Evolutionary conservation across 2,797 vertebrate genomes (phyloP).

Genomic region (Esox masquinongy): DNA sequence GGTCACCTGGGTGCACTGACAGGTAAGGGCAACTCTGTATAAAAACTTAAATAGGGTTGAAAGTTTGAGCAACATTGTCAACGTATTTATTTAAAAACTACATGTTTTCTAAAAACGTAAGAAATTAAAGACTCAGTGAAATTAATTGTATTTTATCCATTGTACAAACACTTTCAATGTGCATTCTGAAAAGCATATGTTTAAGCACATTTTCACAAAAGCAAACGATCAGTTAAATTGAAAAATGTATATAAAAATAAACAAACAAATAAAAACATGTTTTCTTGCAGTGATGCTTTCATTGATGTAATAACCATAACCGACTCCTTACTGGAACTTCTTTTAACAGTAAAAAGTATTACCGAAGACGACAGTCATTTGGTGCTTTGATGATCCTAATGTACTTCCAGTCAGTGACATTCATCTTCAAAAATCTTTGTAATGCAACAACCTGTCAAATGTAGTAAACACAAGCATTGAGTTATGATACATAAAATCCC

Average conservation of each 20-base stretch:
- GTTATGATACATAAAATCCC: too few species aligned
- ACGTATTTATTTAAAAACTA: too few species aligned
- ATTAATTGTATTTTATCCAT: not conserved
- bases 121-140: not conserved
- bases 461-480: conserved; percentile 7
- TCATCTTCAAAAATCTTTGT: conserved; percentile 79
- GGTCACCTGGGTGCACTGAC: too few species aligned
- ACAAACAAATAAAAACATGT: not conserved
- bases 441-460: conserved; percentile 81
- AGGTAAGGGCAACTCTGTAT: too few species aligned
- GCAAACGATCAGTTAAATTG: not conserved
- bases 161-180: not conserved
- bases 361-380: not conserved
- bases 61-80: too few species aligned
- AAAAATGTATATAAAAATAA: not conserved
- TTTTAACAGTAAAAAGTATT: not conserved
- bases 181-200: too few species aligned
- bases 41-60: too few species aligned
- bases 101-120: not conserved
- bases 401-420: too few species aligned
- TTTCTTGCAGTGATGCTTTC: not conserved
- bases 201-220: too few species aligned
- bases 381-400: not conserved
- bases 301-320: not conserved
- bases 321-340: not conserved